Percentiles rank a stretch among this genome's conserved stretches.
phyloP scores from a whole-genome alignment of 1,140 invertebrate genomes.

The Oedothorax gibbosus region DNA sequence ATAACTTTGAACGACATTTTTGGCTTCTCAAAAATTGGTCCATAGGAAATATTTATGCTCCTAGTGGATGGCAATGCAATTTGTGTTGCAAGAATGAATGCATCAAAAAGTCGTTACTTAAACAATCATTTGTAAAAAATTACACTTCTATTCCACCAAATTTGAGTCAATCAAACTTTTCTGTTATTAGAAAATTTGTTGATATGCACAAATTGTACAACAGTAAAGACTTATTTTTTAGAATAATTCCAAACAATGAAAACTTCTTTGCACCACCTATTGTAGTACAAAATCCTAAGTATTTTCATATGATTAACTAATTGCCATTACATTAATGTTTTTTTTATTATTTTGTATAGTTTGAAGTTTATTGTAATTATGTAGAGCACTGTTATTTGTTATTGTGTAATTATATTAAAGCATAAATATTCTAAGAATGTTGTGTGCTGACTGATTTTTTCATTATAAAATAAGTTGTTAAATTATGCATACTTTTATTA shows the following conservation, averaged over 20 bases:
- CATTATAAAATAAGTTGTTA: no score
- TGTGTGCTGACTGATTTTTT: no score
- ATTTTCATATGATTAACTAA: slow-evolving; percentile 7
- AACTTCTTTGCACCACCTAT: slow-evolving; percentile 38
- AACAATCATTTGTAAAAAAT: background rate
- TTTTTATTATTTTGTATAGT: no score
- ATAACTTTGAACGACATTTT: slow-evolving; percentile 21
- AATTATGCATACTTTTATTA: no score
- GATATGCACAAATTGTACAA: background rate
- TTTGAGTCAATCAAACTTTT: background rate
- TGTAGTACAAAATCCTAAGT: slow-evolving; percentile 20
- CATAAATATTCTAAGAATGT: no score
- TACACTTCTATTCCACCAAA: background rate
- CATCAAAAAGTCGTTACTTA: slow-evolving; percentile 2
- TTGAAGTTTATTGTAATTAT: no score
- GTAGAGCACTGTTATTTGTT: no score
- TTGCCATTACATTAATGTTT: background rate
- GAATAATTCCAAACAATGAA: slow-evolving; percentile 14
- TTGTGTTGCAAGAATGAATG: slow-evolving; percentile 28
- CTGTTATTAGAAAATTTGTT: slow-evolving; percentile 23
- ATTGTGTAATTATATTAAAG: no score
- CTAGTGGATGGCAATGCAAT: slow-evolving; percentile 56
- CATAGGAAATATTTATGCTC: slow-evolving; percentile 8
- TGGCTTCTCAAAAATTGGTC: slow-evolving; percentile 24
- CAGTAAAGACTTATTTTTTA: slow-evolving; percentile 10